Percentiles rank a stretch among this genome's conserved stretches.
phyloP scores from a whole-genome alignment of 2,797 vertebrate species.

The Oophaga sylvatica region DNA sequence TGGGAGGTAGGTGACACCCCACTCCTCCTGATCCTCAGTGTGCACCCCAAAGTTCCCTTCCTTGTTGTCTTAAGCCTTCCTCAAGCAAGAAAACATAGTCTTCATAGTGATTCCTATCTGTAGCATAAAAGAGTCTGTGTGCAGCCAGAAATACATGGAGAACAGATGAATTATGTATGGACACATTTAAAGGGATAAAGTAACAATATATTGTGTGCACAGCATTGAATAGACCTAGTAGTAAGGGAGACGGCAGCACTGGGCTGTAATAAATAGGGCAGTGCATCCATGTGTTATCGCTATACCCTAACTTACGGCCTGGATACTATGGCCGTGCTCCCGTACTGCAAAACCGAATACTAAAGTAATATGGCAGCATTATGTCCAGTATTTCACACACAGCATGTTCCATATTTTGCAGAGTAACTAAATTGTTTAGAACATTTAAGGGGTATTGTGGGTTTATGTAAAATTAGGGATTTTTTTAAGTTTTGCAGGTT shows the following conservation, averaged over 20 bases:
- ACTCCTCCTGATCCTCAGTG: constrained; percentile 14
- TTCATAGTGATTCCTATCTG: not conserved
- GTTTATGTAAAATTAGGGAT: not conserved
- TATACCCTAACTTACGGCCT: not conserved
- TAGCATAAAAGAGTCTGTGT: constrained; percentile 1
- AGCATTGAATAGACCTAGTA: not conserved
- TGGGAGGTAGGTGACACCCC: constrained; percentile 38
- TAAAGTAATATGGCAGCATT: not conserved
- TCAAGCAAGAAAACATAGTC: not conserved
- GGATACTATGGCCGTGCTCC: not conserved
- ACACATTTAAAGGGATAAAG: not conserved
- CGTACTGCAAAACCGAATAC: not conserved
- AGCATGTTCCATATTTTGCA: not conserved
- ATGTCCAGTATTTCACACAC: not conserved
- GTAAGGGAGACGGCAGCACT: not conserved
- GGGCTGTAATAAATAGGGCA: not conserved
- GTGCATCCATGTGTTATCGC: not conserved
- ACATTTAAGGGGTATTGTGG: not conserved
- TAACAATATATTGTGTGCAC: not conserved
- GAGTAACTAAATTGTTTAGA: not conserved
- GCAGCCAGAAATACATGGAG: not conserved
- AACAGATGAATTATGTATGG: not conserved
- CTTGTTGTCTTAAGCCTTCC: not conserved
- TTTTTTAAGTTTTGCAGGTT: no score
- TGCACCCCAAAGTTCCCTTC: constrained; percentile 1